Conservation (phyloP, 2,797 vertebrate genomes). For the Parotocinclus haroldoi region DNA sequence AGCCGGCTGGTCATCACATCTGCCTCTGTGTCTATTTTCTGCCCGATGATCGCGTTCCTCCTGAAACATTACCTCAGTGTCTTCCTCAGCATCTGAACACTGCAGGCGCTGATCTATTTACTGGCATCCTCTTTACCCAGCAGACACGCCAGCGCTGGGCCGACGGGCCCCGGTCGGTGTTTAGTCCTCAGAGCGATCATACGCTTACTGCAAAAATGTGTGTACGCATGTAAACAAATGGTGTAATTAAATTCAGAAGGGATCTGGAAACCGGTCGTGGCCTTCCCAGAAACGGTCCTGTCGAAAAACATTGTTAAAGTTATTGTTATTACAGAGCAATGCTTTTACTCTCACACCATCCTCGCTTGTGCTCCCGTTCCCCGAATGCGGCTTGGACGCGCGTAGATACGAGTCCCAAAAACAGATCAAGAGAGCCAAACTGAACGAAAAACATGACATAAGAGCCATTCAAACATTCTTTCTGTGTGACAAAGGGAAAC, state of each 20-base stretch:
- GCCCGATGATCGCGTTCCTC: conserved; percentile 2
- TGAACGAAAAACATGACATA: no score
- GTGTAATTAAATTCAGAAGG: conserved; percentile 5
- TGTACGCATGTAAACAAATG: conserved; percentile 9
- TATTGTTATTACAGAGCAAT: not conserved
- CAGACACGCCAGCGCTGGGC: no score
- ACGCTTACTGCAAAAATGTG: not conserved
- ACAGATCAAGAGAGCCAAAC: no score
- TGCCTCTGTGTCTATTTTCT: conserved; percentile 18
- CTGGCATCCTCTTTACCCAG: no score
- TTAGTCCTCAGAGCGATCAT: not conserved
- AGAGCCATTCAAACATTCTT: no score
- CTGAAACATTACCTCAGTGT: conserved; percentile 22
- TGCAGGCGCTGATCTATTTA: conserved; percentile 1
- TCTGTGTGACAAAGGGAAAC: no score
- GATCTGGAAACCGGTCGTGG: conserved; percentile 9
- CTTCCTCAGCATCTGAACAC: conserved; percentile 7
- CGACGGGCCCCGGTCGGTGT: not conserved
- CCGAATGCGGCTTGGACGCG: no score
- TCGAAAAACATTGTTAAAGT: conserved; percentile 11
- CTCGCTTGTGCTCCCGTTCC: no score
- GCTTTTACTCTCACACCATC: no score
- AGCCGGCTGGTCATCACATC: not conserved
- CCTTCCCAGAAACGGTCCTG: conserved; percentile 22
- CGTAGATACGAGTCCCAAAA: no score